Conservation (phyloP, 2,113 vertebrate genomes). For the Carettochelys insculpta region DNA sequence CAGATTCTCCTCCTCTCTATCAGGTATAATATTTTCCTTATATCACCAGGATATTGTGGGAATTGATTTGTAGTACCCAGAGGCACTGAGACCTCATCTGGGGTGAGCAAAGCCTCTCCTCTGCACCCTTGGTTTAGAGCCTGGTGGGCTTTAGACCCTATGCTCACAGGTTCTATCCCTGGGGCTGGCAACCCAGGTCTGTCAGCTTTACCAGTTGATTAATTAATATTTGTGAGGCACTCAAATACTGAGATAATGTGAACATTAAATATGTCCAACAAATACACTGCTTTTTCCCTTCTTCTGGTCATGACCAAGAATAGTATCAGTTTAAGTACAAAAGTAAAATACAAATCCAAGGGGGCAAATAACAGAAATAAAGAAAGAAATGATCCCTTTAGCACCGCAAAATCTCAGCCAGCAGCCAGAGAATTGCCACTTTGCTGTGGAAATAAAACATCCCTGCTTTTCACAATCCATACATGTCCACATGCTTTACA, state of each 20-base stretch:
- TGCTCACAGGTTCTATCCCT: too few species aligned
- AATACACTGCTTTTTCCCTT: not conserved
- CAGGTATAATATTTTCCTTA: not conserved
- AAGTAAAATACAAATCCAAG: not conserved
- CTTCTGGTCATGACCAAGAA: not conserved
- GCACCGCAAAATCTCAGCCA: not conserved
- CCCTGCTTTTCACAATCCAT: not conserved
- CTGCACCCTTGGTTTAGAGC: too few species aligned
- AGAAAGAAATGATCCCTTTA: not conserved
- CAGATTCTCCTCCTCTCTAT: not conserved
- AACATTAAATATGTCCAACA: not conserved
- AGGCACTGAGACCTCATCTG: too few species aligned
- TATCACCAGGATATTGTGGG: not conserved
- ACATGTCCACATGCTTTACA: constrained; percentile 22
- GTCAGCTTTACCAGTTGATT: too few species aligned
- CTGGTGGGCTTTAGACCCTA: too few species aligned
- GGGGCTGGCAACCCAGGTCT: too few species aligned
- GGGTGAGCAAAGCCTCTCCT: too few species aligned
- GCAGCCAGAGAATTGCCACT: constrained; percentile 7
- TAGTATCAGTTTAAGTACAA: not conserved
- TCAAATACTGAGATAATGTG: not conserved
- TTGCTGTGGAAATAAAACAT: not conserved
- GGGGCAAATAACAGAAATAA: not conserved
- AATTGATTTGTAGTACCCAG: not conserved
- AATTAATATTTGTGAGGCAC: not conserved